Conservation (phyloP, 1,140 invertebrate genomes). For the Drosophila kanapiae region DNA sequence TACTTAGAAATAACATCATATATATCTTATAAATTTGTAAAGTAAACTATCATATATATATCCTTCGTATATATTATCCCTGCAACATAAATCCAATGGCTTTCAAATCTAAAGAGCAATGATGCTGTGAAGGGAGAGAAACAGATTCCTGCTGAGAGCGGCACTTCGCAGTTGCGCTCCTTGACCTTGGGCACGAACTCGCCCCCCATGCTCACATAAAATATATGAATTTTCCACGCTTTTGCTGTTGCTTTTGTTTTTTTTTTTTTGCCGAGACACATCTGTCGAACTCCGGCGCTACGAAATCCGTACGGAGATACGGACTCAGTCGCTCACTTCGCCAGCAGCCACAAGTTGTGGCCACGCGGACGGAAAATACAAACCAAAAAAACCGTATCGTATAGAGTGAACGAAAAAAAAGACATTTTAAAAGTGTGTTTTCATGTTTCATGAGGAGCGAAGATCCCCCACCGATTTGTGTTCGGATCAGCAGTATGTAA, state of each 20-base stretch:
- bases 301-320: slow-evolving; percentile 4
- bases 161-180: slow-evolving; percentile 46
- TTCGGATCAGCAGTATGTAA: slow-evolving; percentile 39
- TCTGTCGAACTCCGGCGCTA: slow-evolving; percentile 10
- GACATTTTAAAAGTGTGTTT: slow-evolving; percentile 17
- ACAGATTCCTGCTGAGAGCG: slow-evolving; percentile 1
- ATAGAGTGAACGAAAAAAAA: background rate
- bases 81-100: slow-evolving; percentile 15
- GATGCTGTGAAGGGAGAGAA: slow-evolving; percentile 22
- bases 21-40: background rate
- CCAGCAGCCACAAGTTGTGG: slow-evolving; percentile 76
- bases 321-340: slow-evolving; percentile 46
- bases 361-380: slow-evolving; percentile 40
- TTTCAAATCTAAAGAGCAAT: slow-evolving; percentile 8
- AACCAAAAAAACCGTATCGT: background rate
- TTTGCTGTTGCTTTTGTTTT: background rate
- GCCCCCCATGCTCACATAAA: slow-evolving; percentile 1
- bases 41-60: background rate
- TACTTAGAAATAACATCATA: too few relatives aligned
- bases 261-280: slow-evolving; percentile 3
- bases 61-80: background rate
- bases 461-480: slow-evolving; percentile 39
- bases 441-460: slow-evolving; percentile 15
- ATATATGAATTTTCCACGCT: slow-evolving; percentile 9
- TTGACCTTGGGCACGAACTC: slow-evolving; percentile 73